Evolutionary conservation across 2,113 vertebrate genomes (phyloP), one percentile per base, ranked within the genome.

Genomic region (Larimichthys crocea): DNA sequence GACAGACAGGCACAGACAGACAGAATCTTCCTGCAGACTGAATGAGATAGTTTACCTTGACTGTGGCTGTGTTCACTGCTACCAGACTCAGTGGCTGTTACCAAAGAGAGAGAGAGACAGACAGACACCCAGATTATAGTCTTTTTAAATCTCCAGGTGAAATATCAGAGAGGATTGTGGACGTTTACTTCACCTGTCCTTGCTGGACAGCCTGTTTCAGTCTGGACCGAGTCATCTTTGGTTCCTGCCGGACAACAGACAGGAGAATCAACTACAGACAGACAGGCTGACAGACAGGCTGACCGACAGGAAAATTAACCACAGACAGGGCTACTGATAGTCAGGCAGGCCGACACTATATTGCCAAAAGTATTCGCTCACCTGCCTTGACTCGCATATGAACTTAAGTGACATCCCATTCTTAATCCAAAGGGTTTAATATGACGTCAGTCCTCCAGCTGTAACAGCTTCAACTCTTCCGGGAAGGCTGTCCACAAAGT

Each of bases 151-250:
- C 16, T 56, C 10, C 15, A 16, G 44, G 1, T 50, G 5, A 55
- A 48, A 3, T 20, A 20, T 40, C 49, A 83, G 42, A 66, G 35
- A 83, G 26, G 44, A 42, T 10, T 46, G 17, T 69, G 31, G 60
- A 53, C 10, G 2, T 55, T 10, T 0, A 24, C 44, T 93, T 59
- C 40, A 99, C 97, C 96, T 96, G 97, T 89, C 96, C 97, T 84
- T 97, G 96, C 87, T 97, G 96, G 63, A 98, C 96, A 4, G 97
- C 97, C 68, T 98, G 96, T 80, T 96, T 99, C 65, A 99, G 93
- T 83, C 97, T 98, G 69, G 98, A 99, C n/a, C 98, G 96, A 19
- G 98, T 99, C 98, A 99, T 98, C 92, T 99, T 99, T 24, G 97
- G 97, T 67, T 99, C 98, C 98, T 99, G 84, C 0, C n/a, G 46